These are phyloP conservation scores for Lutjanus erythropterus DNA, from an alignment of 2,113 vertebrate species.

Conservation along the genomic window DNA sequence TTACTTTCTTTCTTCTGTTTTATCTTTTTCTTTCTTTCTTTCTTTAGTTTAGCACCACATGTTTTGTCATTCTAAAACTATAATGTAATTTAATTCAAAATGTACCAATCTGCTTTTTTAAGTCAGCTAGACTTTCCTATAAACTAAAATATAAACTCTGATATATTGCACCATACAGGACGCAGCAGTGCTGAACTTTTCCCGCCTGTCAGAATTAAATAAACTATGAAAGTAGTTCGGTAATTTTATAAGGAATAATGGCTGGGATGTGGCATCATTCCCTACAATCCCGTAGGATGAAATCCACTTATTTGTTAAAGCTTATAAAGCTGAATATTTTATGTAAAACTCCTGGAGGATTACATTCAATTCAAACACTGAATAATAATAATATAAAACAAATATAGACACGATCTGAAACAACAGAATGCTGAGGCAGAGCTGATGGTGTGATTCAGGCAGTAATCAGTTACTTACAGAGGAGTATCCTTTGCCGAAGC, in stretches of 20 bases:
- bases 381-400: not conserved
- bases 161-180: not conserved
- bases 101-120: not conserved
- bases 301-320: too few relatives aligned
- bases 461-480: conserved; percentile 76
- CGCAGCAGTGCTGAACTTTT: not conserved
- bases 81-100: not conserved
- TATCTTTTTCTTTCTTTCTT: too few relatives aligned
- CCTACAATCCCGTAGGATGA: not conserved
- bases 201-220: not conserved
- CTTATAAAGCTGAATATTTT: too few relatives aligned
- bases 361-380: too few relatives aligned
- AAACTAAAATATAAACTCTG: not conserved
- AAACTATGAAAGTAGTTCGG: too few relatives aligned
- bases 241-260: not conserved
- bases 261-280: not conserved
- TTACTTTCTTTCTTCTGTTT: too few relatives aligned
- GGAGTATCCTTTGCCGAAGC: conserved; percentile 86
- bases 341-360: too few relatives aligned
- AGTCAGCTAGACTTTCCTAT: not conserved
- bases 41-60: not conserved
- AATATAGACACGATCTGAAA: too few relatives aligned
- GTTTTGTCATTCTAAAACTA: not conserved
- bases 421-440: too few relatives aligned
- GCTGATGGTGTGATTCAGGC: not conserved